Percentiles rank a stretch among this genome's conserved stretches.
These are phyloP conservation scores for Cryptocheilus praepositus DNA, from an alignment of 2,888 invertebrate genomes.

Conservation along the genomic window DNA sequence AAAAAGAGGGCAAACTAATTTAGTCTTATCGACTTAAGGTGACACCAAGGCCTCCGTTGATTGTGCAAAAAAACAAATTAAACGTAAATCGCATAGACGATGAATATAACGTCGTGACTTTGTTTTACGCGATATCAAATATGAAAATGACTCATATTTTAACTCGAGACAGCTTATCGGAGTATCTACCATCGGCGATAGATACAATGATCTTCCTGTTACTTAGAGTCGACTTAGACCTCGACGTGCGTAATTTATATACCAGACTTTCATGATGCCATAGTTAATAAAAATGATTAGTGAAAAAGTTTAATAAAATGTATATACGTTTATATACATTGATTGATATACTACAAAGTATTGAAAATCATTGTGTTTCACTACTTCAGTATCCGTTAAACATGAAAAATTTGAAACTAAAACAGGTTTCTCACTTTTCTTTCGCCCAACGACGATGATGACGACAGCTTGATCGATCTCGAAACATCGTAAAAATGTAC, in stretches of 20 bases:
- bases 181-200: conserved; percentile 6
- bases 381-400: conserved; percentile 8
- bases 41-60: no score
- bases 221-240: no score
- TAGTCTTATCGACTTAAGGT: no score
- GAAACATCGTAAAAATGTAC: conserved; percentile 3
- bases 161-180: conserved; percentile 1
- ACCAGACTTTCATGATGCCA: conserved; percentile 13
- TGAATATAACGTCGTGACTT: background rate
- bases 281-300: conserved; percentile 15
- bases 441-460: background rate
- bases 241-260: background rate
- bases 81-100: no score
- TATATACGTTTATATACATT: conserved; percentile 38
- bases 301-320: conserved; percentile 24
- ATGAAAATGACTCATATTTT: conserved; percentile 1
- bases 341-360: conserved; percentile 30
- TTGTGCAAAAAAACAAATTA: no score
- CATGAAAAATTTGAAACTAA: conserved; percentile 8
- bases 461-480: conserved; percentile 1
- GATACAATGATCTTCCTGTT: conserved; percentile 1
- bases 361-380: conserved; percentile 13
- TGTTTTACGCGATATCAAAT: conserved; percentile 3
- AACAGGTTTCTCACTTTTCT: conserved; percentile 4
- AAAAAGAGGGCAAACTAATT: no score